Evolutionary conservation across 2,797 vertebrate species (phyloP).

Genomic region (Phrynocephalus vlangalii): DNA sequence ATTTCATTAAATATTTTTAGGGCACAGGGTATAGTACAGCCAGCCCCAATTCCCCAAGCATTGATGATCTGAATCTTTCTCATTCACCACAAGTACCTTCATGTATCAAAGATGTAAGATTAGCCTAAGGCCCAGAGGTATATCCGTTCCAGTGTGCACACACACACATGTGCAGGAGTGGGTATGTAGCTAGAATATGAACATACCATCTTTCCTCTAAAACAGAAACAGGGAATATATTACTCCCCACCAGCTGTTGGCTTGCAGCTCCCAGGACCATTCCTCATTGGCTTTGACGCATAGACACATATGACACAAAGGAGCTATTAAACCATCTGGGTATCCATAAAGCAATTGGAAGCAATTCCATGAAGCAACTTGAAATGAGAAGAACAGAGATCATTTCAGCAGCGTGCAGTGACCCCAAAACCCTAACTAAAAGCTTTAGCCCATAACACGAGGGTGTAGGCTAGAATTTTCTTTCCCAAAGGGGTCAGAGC

Average conservation of each 20-base stretch:
- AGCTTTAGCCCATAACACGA: no score
- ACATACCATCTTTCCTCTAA: neutral
- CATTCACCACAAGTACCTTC: neutral
- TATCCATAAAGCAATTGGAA: neutral
- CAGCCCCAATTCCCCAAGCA: neutral
- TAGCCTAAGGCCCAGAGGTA: neutral
- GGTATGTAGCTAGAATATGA: neutral
- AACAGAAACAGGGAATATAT: neutral
- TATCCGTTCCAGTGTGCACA: neutral
- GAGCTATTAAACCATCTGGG: neutral
- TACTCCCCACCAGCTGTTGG: neutral
- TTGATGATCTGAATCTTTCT: neutral
- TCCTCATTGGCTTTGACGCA: neutral
- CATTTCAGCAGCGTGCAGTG: neutral
- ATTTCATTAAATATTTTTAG: neutral
- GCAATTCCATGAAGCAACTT: neutral
- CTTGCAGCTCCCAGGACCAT: neutral
- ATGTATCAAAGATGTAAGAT: neutral
- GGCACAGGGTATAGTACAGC: neutral
- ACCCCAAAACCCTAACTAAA: no score
- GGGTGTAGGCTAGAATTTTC: no score
- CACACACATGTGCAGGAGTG: neutral
- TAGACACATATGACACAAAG: neutral
- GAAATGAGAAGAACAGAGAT: neutral
- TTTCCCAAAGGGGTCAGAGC: no score